These are phyloP conservation scores for Eulimnadia texana DNA, from an alignment of 1,140 invertebrate species.

Conservation along the genomic window DNA sequence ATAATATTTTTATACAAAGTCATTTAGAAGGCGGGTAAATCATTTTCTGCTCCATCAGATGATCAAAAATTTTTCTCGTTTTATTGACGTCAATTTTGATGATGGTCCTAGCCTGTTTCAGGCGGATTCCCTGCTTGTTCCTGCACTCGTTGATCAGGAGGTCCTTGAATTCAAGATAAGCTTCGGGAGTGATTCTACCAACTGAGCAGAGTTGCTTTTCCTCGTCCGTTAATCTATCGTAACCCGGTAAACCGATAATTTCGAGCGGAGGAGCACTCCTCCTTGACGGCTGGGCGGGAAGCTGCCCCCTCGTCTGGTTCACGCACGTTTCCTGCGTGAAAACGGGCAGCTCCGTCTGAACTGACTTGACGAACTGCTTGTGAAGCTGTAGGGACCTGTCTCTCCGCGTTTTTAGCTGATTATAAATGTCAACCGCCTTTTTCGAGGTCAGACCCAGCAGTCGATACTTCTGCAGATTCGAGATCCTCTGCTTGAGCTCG, in stretches of 20 bases:
- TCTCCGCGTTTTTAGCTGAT: slow-evolving; percentile 27
- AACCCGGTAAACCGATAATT: slow-evolving; percentile 59
- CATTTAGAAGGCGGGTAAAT: slow-evolving; percentile 36
- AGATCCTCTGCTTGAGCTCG: slow-evolving; percentile 48
- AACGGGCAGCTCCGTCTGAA: slow-evolving; percentile 3
- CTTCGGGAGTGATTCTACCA: slow-evolving; percentile 53
- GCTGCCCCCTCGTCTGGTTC: not conserved
- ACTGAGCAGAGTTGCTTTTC: slow-evolving; percentile 63
- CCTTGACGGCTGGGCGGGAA: slow-evolving; percentile 20
- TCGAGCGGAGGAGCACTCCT: slow-evolving; percentile 47
- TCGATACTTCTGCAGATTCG: slow-evolving; percentile 46
- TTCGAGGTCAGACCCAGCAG: slow-evolving; percentile 52
- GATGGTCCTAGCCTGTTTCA: slow-evolving; percentile 62
- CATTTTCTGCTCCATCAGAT: slow-evolving; percentile 52
- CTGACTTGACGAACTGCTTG: slow-evolving; percentile 2
- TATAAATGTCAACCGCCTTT: slow-evolving; percentile 46
- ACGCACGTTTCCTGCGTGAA: not conserved
- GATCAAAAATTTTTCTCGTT: slow-evolving; percentile 76
- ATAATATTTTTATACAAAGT: not conserved
- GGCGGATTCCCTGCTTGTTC: slow-evolving; percentile 47
- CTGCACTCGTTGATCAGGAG: slow-evolving; percentile 57
- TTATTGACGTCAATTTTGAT: slow-evolving; percentile 91
- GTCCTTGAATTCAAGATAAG: slow-evolving; percentile 60
- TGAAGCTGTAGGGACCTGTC: not conserved
- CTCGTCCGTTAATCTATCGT: slow-evolving; percentile 49